Base-by-base conservation (phyloP, 2,113 vertebrate genomes). In the Nyctibius bracteatus region DNA sequence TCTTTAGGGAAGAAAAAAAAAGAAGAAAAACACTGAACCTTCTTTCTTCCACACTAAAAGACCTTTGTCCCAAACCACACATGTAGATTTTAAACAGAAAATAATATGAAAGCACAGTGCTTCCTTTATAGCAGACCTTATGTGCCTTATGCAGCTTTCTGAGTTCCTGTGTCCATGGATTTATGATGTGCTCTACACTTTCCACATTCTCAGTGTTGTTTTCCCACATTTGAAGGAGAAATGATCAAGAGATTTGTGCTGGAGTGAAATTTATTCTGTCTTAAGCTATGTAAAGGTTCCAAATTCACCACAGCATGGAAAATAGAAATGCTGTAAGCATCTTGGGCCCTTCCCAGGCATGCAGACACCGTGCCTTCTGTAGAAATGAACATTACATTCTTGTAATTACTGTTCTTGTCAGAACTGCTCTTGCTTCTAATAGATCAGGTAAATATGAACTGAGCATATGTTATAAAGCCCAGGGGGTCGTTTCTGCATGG, bases 51-150 rank as follows among this genome's bases (percentile, higher is more conserved):
- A 97, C 91, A 98, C 98, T 98, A 98, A 98, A 98, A 98, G 97
- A 95, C 97, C 98, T 98, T 98, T 98, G 98, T 98, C 98, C 75
- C 92, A 96, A 98, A 97, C 98, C 98, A 98, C 98, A 98, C 98
- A 98, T 98, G 98, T 98, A 96, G 98, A 97, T 98, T 97, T 98
- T 96, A 97, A 98, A 97, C 97, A 97, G 97, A 98, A 97, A 98
- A 98, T 98, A 97, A 98, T 97, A 96, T 98, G 97, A 98, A 97
- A 98, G 96, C 97, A 98, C 98, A 98, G 98, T 95, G 97, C 97
- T 98, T 96, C 96, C 98, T 98, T 98, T 98, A 97, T 97, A 96
- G 94, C 93, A 97, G 96, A 94, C 95, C 91, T 97, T 97, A 96
- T 98, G 98, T 94, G 98, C 97, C 96, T 97, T 97, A 89, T 95